phyloP scores from a whole-genome alignment of 2,113 vertebrate species.

The Tachysurus fulvidraco region DNA sequence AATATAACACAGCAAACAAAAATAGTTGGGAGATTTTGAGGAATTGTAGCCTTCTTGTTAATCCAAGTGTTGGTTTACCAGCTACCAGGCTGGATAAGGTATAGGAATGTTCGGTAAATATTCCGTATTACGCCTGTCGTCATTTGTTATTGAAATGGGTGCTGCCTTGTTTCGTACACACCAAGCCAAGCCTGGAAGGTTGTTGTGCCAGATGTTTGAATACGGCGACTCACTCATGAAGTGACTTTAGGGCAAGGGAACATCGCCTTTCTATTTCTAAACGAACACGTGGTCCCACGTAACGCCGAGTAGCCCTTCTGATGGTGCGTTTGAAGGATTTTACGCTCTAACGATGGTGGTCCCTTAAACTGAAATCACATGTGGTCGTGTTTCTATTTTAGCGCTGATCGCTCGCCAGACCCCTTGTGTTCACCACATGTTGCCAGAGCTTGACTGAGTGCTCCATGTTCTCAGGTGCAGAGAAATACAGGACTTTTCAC shows the following conservation, averaged over 20 bases:
- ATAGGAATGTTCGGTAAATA: neutral
- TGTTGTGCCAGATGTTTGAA: constrained; percentile 5
- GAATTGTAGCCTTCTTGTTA: neutral
- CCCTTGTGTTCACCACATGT: constrained; percentile 45
- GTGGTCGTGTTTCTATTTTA: constrained; percentile 32
- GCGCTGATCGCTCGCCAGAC: constrained; percentile 17
- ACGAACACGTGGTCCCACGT: neutral
- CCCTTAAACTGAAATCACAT: constrained; percentile 11
- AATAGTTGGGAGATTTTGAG: neutral
- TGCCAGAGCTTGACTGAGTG: neutral
- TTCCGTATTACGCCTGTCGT: neutral
- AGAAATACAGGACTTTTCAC: neutral
- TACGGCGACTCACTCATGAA: neutral
- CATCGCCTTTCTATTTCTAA: neutral
- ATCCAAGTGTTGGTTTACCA: neutral
- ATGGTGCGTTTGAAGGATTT: neutral
- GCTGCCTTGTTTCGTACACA: neutral
- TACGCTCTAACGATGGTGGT: neutral
- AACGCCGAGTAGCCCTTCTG: neutral
- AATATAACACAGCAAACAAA: neutral
- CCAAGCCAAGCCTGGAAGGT: neutral
- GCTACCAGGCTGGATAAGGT: too few species aligned
- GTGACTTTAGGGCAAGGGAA: neutral
- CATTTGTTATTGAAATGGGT: neutral
- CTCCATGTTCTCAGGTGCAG: neutral